Evolutionary conservation across 2,113 vertebrate species (phyloP), one percentile per base, ranked within the genome.

Genomic region (Zosterops pallidus): DNA sequence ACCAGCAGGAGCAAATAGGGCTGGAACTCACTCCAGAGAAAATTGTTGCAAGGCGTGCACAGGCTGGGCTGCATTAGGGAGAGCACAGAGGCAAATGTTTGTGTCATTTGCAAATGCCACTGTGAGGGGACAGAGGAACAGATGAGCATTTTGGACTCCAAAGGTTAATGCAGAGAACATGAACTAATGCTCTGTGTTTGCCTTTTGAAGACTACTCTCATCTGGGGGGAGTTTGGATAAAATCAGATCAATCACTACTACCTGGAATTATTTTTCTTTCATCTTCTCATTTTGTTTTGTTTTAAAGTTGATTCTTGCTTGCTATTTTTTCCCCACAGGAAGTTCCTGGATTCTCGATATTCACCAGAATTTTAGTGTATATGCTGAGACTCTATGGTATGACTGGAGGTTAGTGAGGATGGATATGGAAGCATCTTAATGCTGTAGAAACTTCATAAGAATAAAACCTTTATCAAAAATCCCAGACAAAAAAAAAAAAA

Each of bases 21-120:
- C 96, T 95, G 89, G 94, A 91, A 89, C 80, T 86, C 41, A 14
- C 87, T 97, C 67, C 67, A 69, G 86, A 95, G 91, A 37, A 92
- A 95, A 97, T 52, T 62, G 76, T 65, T 77, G 15, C 6, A 35
- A 35, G 90, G 76, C 8, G 3, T 3, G 37, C 5, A 8, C 49
- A 18, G 84, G 68, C 89, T 85, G 9, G n/a, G 83, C 86, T 91
- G 92, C 18, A 1, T 24, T 29, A 33, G 86, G 78, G 86, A 80
- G 67, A 69, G 72, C 79, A 35, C 74, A 44, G 9, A 89, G 79
- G 37, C 63, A 91, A 69, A 75, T 49, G 56, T 81, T 93, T 85
- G 70, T 93, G 91, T 83, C 67, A 15, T 85, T 87, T 95, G 77
- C 69, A 89, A 75, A 44, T 22, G 0, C 56, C 46, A 16, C 83